These are phyloP conservation scores for Crocallis elinguaria DNA, from an alignment of 2,888 invertebrate genomes.

Conservation along the genomic window DNA sequence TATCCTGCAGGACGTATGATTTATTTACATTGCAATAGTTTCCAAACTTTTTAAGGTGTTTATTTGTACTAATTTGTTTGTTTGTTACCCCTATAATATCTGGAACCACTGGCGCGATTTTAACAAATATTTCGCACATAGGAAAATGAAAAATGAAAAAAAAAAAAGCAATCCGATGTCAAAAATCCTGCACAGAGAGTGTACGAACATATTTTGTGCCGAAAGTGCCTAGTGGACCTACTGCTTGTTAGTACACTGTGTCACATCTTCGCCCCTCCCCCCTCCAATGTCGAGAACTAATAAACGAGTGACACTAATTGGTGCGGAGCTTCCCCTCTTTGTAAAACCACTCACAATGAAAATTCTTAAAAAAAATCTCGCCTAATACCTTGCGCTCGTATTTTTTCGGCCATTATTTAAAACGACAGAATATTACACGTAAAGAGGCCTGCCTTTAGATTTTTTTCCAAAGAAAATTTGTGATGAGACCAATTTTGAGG, in stretches of 20 bases:
- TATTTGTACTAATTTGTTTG: too few species aligned
- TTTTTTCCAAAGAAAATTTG: slow-evolving; percentile 45
- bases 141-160: too few species aligned
- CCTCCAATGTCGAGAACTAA: slow-evolving; percentile 57
- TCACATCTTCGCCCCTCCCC: slow-evolving; percentile 16
- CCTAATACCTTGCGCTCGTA: slow-evolving; percentile 49
- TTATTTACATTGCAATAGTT: too few species aligned
- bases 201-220: too few species aligned
- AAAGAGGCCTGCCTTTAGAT: slow-evolving; percentile 43
- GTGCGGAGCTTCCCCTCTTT: slow-evolving; percentile 56
- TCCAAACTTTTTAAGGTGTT: too few species aligned
- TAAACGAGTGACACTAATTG: slow-evolving; percentile 79
- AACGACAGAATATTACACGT: slow-evolving; percentile 53
- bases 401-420: slow-evolving; percentile 59
- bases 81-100: too few species aligned
- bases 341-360: slow-evolving; percentile 57
- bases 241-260: slow-evolving; percentile 10
- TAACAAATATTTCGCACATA: too few species aligned
- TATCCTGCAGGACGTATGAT: too few species aligned
- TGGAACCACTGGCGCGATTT: too few species aligned
- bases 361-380: slow-evolving; percentile 55
- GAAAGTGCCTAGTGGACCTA: too few species aligned
- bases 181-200: too few species aligned
- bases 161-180: too few species aligned
- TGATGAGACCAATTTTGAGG: slow-evolving; percentile 50